Base-by-base conservation (phyloP, 2,113 vertebrate genomes). In the Urocynchramus pylzowi region DNA sequence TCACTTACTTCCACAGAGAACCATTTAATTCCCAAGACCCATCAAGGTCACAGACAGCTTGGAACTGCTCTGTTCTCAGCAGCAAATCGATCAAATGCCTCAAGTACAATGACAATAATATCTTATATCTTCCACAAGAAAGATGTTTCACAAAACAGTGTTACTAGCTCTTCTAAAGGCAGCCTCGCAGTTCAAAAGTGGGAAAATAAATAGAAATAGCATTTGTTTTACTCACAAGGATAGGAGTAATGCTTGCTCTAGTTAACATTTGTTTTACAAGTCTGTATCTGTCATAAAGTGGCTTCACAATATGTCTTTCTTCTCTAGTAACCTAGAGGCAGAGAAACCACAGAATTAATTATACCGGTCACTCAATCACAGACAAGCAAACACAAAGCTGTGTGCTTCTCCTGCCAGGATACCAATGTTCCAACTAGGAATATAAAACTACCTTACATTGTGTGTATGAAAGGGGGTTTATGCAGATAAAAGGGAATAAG, bases 201-300 rank as follows among this genome's bases (percentile, higher is more conserved):
- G 79, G 52, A 79, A 91, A 63, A 63, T 42, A 85, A 93, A 84
- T 15, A 96, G 54, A 95, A 86, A 93, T n/a, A 88, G 90, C 64
- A 53, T 68, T 95, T 89, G 54, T 85, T 97, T 96, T 97, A 98
- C 99, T 98, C 98, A 99, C 99, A 91, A 99, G 99, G 71, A 99
- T 95, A 59, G 99, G 99, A 78, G 98, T 99, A 97, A 99, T 99
- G 98, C 98, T 99, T 97, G 99, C 99, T 98, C 99, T 98, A 96
- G 99, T 99, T 96, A 99, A 98, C 99, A 99, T 99, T 98, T 99
- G 99, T 97, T 99, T 99, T 97, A 99, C 99, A 98, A 99, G 98
- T 88, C 99, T 98, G 97, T 99, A 99, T 97, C 99, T 98, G 93
- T 99, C 99, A 96, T 99, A 99, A 83, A 99, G 98, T 70, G 99